phyloP scores from a whole-genome alignment of 92 coral and sea anemone genomes.

The Pocillopora meandrina region DNA sequence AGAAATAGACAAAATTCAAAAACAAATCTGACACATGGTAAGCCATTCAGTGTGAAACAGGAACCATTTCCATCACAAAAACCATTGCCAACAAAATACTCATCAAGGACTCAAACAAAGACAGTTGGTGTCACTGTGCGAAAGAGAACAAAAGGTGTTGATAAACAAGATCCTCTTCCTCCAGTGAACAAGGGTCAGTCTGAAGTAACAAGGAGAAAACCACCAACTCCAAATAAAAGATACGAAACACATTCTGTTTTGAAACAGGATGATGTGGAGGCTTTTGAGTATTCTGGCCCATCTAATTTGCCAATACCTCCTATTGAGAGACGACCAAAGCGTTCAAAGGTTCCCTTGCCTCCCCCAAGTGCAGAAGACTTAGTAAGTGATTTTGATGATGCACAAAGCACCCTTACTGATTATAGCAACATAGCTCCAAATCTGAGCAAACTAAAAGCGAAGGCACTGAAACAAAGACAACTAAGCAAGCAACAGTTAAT shows the following conservation, averaged over 20 bases:
- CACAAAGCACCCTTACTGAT: conserved; percentile 49
- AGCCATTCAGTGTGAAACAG: conserved; percentile 10
- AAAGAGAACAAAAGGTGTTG: conserved; percentile 75
- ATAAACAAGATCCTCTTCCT: conserved; percentile 84
- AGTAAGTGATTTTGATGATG: conserved; percentile 55
- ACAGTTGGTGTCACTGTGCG: conserved; percentile 26
- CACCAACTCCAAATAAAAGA: conserved; percentile 82
- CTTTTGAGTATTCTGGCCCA: background rate
- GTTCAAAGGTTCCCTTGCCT: conserved; percentile 16
- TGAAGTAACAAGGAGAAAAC: conserved; percentile 39
- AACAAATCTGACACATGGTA: conserved; percentile 5
- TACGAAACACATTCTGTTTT: conserved; percentile 73
- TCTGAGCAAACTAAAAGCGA: conserved; percentile 70
- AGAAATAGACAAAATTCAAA: conserved; percentile 23
- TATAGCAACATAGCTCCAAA: conserved; percentile 68
- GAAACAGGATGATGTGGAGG: conserved; percentile 21
- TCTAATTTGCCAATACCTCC: conserved; percentile 33
- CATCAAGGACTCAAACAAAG: conserved; percentile 5
- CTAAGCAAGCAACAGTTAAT: conserved; percentile 64
- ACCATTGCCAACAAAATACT: background rate
- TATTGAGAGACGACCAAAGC: conserved; percentile 35
- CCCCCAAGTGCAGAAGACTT: conserved; percentile 39
- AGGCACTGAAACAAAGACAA: conserved; percentile 66
- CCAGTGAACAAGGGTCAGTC: conserved; percentile 61
- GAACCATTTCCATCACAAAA: conserved; percentile 24